phyloP scores from a whole-genome alignment of 2,888 invertebrate genomes.

The Pristionchus entomophagus region DNA sequence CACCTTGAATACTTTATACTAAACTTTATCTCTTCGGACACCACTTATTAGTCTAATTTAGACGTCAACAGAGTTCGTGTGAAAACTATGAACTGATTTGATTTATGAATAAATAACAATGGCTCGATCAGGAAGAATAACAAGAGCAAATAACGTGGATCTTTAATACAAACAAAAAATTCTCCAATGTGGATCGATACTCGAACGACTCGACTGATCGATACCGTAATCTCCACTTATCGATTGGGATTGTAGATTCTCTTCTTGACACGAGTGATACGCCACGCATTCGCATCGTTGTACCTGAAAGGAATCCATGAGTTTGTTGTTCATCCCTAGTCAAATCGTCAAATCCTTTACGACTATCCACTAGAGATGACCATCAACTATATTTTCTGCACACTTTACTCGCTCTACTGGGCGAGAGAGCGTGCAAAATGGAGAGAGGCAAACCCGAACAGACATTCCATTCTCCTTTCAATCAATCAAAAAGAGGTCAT shows the following conservation, averaged over 20 bases:
- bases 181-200: background rate
- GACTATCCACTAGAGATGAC: background rate
- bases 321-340: background rate
- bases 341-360: background rate
- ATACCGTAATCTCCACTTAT: slow-evolving; percentile 54
- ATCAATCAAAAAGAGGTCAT: background rate
- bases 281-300: slow-evolving; percentile 97
- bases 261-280: slow-evolving; percentile 85
- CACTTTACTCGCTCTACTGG: too few relatives aligned
- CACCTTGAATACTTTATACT: too few relatives aligned
- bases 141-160: background rate
- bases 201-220: background rate
- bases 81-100: background rate
- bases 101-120: slow-evolving; percentile 35
- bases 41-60: slow-evolving; percentile 3
- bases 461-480: slow-evolving; percentile 83
- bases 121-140: background rate
- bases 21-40: too few relatives aligned
- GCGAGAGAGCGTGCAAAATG: too few relatives aligned
- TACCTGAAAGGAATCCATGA: background rate
- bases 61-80: background rate
- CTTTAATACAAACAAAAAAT: background rate
- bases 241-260: slow-evolving; percentile 76
- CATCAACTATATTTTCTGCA: background rate
- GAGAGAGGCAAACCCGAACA: too few relatives aligned